Base-by-base conservation (phyloP, 2,888 invertebrate species). In the Andricus curvator region DNA sequence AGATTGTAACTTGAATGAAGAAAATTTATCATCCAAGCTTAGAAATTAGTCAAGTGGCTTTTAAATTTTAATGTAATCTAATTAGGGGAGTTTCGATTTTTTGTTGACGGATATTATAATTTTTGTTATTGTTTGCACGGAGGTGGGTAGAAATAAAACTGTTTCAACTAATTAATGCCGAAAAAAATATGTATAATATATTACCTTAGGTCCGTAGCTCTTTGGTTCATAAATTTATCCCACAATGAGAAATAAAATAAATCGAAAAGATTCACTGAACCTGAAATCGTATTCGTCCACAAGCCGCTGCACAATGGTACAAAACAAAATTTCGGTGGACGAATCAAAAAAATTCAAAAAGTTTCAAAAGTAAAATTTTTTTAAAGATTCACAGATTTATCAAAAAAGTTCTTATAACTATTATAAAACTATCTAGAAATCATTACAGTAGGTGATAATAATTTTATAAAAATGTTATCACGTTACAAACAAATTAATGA, bases 211-310 rank as follows among this genome's bases (percentile, higher is more conserved):
- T 15, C 22, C 25, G 13, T 62, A 62, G 15, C 11, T 25, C 25
- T 62, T 62, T 5, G 22, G 5, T 62, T 62, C 1, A 29, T 25
- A 25, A 62, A 25, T 62, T 62, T 62, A 62, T 62, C 15, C 25
- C 25, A n/a, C 6, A 62, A 25, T 62, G 4, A 60, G 60, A 37
- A 37, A 44, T 44, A 44, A 62, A 62, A 25, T 25, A 25, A 44
- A 68, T 48, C 11, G 17, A 74, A 17, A 51, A 51, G 29, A 74
- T 51, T 74, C 20, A 33, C 48, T 74, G 29, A 11, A 29, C 17
- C 33, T 74, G 4, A 74, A 74, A 74, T 74, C 70, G 13, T 74
- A 74, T 56, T 74, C 70, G 51, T 74, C 70, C 51, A 70, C 70
- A 48, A 51, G 25, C 37, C 37, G 37, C 37, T 9, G 8, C 37